Conservation (phyloP, 2,113 vertebrate species). For the Odobenus rosmarus region DNA sequence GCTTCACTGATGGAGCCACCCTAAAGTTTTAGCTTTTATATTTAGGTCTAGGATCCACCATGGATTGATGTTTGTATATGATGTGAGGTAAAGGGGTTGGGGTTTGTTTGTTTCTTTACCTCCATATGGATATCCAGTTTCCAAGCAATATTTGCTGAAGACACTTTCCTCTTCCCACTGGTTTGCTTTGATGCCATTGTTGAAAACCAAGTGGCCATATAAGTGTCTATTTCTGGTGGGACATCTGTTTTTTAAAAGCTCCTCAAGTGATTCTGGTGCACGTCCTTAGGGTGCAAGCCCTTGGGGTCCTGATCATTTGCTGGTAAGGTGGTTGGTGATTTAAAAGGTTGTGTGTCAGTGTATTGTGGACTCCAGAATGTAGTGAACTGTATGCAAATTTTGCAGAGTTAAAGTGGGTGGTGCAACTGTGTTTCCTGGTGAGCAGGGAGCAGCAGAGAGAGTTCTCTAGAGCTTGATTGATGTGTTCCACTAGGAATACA, state of each 20-base stretch:
- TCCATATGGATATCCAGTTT: background rate
- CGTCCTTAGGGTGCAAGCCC: background rate
- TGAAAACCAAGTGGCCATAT: background rate
- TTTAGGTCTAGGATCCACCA: background rate
- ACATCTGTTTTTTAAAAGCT: background rate
- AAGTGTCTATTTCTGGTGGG: background rate
- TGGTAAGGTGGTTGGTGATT: background rate
- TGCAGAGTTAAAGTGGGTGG: background rate
- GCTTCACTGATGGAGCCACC: no score
- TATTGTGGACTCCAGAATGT: background rate
- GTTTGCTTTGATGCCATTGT: background rate
- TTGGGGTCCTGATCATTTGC: background rate
- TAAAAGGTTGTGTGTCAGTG: background rate
- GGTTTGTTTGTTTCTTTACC: background rate
- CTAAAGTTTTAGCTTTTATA: background rate
- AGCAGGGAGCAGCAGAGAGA: background rate
- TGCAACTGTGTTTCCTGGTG: background rate
- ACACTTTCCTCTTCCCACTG: background rate
- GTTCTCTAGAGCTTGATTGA: background rate
- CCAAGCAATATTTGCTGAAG: background rate
- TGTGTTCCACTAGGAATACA: background rate
- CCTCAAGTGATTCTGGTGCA: background rate
- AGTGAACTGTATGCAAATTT: background rate
- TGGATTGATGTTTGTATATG: background rate
- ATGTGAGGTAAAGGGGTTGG: background rate